Conservation (phyloP, 2,888 invertebrate species). For the Epirrhoe tristata region DNA sequence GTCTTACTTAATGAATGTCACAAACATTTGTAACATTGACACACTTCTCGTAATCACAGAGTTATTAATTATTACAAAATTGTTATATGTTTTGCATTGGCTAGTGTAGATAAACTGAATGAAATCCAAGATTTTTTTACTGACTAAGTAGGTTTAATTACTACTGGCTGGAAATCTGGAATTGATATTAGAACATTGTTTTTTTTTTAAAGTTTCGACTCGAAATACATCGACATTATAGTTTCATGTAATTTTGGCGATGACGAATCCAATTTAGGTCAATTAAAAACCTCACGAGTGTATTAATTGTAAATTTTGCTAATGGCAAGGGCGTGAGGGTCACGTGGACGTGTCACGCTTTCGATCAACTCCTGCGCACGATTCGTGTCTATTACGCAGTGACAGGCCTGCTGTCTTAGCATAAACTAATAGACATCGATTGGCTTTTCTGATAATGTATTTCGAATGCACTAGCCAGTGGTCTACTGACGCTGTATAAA, state of each 20-base stretch:
- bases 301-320: slow-evolving; percentile 17
- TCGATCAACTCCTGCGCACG: slow-evolving; percentile 65
- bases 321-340: slow-evolving; percentile 68
- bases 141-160: too few species aligned
- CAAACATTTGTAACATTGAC: slow-evolving; percentile 46
- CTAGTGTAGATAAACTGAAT: background rate
- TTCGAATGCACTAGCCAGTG: too few species aligned
- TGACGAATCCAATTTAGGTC: background rate
- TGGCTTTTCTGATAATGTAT: background rate
- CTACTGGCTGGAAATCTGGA: too few species aligned
- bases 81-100: slow-evolving; percentile 4
- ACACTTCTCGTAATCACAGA: slow-evolving; percentile 32
- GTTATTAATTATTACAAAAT: slow-evolving; percentile 40
- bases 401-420: background rate
- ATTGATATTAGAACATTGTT: too few species aligned
- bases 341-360: slow-evolving; percentile 72
- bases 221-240: too few species aligned
- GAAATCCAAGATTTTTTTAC: too few species aligned
- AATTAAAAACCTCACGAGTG: background rate
- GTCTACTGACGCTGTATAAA: too few species aligned
- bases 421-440: background rate
- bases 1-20: slow-evolving; percentile 40
- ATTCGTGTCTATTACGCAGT: slow-evolving; percentile 38
- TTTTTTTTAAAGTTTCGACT: too few species aligned
- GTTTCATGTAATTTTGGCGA: too few species aligned